Base-by-base conservation (phyloP, 2,888 invertebrate species). In the Zele albiditarsus region DNA sequence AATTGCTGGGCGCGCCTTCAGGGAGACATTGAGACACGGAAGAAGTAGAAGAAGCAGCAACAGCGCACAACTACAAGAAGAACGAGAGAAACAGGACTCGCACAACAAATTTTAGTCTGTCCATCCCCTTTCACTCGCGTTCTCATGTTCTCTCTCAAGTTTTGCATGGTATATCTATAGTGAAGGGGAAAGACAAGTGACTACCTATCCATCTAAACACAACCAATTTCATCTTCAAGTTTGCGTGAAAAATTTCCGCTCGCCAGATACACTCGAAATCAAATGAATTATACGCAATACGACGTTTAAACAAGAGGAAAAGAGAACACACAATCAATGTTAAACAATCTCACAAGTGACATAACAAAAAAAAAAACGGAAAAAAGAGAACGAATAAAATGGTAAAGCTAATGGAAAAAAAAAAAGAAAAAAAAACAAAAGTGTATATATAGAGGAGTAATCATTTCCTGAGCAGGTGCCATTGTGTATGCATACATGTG, bases 1-100 rank as follows among this genome's bases (percentile, higher is more conserved):
- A 89, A 89, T 89, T 88, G 88, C 86, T 81, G 80, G 80, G 81
- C 79, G 73, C 84, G 88, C 84, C 88, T 87, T 87, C 87, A 83
- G 89, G 88, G 89, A 89, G 88, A 88, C 89, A 88, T 89, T 88
- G 88, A 88, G 87, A 88, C 88, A 86, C 83, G 83, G 66, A 83
- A 82, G 83, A 79, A 79, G 79, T 81, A 63, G 33, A 76, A 71
- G 69, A 69, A 62, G 74, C 25, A 53, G 20, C 58, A 71, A 23
- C 27, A 60, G 28, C 20, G 28, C 20, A 66, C 2, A 76, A 73
- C 58, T 73, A 68, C 46, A 75, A 67, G 68, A 46, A 49, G 62
- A 72, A 72, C 62, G 65, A 65, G 63, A 63, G 69, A 62, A 68
- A 68, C 57, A 67, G 53, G 71, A 62, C 71, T 62, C 23, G 57